Evolutionary conservation across 2,113 vertebrate genomes (phyloP), one percentile per base, ranked within the genome.

Genomic region (Megalops atlanticus): DNA sequence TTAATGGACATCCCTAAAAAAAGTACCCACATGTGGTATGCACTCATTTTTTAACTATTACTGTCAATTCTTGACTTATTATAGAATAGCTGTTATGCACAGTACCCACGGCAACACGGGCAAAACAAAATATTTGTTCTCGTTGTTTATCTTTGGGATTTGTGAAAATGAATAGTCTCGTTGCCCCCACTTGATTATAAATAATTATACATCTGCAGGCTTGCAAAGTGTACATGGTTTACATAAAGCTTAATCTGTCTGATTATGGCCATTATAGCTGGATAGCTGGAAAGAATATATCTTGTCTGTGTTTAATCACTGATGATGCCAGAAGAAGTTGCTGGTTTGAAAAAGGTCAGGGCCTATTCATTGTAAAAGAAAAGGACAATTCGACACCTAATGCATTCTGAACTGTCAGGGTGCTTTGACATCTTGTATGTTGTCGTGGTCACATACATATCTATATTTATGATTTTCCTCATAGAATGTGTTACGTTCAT

Each of bases 351-450:
- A 21, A 15, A 45, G 43, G 41, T 69, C 35, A 64, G 18, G 16
- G 18, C 18, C 21, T 38, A 43, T 78, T 38, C 69, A 68, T n/a
- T 64, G 31, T 70, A 33, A n/a, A 64, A 81, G 58, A 21, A 72
- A 70, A 86, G 75, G 76, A 38, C 70, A 73, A 86, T 71, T 85
- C 78, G 49, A n/a, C 89, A 86, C 84, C 76, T 87, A 78, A 86
- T 85, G 74, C 35, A 82, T 86, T 82, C 58, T 35, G 72, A 83
- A 24, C 33, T 76, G 85, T 81, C 80, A 36, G 76, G 74, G 52
- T 68, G 71, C 83, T 81, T 83, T 72, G 5, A 74, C 83, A 73
- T 80, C 81, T 68, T 36, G n/a, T 58, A 81, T 74, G 71, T 36
- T 80, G 33, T n/a, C n/a, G n/a, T n/a, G n/a, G n/a, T n/a, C n/a